Evolutionary conservation across 2,797 vertebrate species (phyloP).

Genomic region (Eulemur albifrons): DNA sequence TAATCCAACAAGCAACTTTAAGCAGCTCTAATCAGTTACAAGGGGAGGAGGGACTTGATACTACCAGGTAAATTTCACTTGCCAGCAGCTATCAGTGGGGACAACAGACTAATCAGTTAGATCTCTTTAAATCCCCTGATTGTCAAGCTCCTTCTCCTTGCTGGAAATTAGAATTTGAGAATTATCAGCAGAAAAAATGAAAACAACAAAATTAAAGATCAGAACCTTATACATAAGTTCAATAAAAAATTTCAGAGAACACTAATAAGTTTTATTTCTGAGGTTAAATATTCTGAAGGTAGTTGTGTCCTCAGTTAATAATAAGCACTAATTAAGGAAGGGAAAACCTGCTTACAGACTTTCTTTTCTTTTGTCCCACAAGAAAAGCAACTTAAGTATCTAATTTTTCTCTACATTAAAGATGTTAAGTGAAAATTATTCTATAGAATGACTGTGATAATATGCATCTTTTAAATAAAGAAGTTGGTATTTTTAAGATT

Average conservation of each 20-base stretch:
- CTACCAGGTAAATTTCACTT: conserved; percentile 19
- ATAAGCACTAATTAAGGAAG: not conserved
- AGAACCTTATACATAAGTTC: not conserved
- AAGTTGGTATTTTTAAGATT: conserved; percentile 40
- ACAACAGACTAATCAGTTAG: not conserved
- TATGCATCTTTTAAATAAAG: conserved; percentile 24
- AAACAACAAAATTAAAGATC: not conserved
- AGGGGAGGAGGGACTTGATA: not conserved
- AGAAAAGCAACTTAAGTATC: not conserved
- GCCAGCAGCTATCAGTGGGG: not conserved
- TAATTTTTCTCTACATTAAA: conserved; percentile 38
- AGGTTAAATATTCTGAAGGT: not conserved
- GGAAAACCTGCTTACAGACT: not conserved
- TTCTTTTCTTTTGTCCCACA: not conserved
- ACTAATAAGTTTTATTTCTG: not conserved
- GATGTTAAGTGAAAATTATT: conserved; percentile 34
- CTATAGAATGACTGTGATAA: conserved; percentile 10
- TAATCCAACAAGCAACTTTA: conserved; percentile 44
- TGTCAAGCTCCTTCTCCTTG: conserved; percentile 11
- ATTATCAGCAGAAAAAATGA: not conserved
- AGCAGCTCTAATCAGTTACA: conserved; percentile 23
- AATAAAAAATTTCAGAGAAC: not conserved
- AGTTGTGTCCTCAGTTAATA: not conserved
- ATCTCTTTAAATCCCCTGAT: not conserved
- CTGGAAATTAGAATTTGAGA: conserved; percentile 41